Percentiles rank a stretch among this genome's conserved stretches.
Evolutionary conservation across 2,888 invertebrate genomes (phyloP).

Genomic region (Amiota communis): DNA sequence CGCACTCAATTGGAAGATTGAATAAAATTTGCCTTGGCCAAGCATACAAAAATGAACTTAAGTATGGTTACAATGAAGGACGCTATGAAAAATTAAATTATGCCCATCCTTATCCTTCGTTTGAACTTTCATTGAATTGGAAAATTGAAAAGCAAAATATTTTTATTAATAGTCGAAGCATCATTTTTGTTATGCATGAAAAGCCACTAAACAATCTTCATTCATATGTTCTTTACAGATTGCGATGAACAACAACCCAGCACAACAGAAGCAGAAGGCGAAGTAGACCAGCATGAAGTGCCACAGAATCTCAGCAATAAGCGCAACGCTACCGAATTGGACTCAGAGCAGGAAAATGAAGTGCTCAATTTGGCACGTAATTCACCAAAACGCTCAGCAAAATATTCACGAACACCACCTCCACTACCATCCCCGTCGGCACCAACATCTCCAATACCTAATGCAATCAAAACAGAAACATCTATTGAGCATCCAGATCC

Average conservation of each 20-base stretch:
- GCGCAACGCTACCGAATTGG: constrained; percentile 53
- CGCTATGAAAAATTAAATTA: constrained; percentile 55
- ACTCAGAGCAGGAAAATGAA: constrained; percentile 55
- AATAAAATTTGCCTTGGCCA: constrained; percentile 72
- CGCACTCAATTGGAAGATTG: constrained; percentile 72
- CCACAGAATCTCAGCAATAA: constrained; percentile 65
- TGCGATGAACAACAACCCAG: constrained; percentile 47
- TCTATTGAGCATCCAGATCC: constrained; percentile 4
- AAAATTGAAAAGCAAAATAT: constrained; percentile 71
- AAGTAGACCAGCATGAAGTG: constrained; percentile 40
- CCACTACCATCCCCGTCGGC: background rate
- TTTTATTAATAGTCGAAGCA: constrained; percentile 46
- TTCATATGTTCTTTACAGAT: constrained; percentile 58
- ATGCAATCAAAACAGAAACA: background rate
- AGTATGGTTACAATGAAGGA: background rate
- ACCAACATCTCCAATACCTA: background rate
- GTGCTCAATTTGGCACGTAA: constrained; percentile 64
- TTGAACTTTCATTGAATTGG: constrained; percentile 70
- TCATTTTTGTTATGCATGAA: constrained; percentile 25
- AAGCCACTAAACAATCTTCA: constrained; percentile 18
- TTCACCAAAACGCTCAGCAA: constrained; percentile 56
- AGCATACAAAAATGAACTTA: constrained; percentile 46
- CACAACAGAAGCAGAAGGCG: constrained; percentile 58
- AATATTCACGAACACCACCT: background rate
- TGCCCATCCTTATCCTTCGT: constrained; percentile 41